phyloP scores from a whole-genome alignment of 2,888 invertebrate species.

The Amorpha juglandis region DNA sequence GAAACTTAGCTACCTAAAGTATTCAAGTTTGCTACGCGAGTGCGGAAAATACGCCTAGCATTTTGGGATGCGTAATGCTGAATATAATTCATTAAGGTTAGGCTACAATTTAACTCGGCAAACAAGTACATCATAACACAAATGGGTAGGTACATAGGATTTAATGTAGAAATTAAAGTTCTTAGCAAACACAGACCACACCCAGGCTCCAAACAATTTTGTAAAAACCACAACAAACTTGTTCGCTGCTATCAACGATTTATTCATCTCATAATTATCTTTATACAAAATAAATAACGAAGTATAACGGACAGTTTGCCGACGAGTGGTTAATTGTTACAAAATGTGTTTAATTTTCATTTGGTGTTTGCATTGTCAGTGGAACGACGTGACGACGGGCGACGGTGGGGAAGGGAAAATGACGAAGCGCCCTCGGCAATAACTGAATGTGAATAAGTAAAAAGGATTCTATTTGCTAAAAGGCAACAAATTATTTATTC shows the following conservation, averaged over 20 bases:
- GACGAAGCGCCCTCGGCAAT: conserved; percentile 14
- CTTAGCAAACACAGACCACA: neutral
- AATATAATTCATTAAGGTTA: too few relatives aligned
- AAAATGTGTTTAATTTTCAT: conserved; percentile 47
- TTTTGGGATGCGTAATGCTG: too few relatives aligned
- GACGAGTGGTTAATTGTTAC: conserved; percentile 46
- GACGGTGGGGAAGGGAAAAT: neutral
- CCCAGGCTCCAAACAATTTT: neutral
- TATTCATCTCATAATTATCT: too few relatives aligned
- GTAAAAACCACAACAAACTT: neutral
- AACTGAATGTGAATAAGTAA: conserved; percentile 19
- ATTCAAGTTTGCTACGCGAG: too few relatives aligned
- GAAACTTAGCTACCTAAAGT: too few relatives aligned
- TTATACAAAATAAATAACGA: conserved; percentile 40
- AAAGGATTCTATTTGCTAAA: conserved; percentile 34
- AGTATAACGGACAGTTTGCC: conserved; percentile 36
- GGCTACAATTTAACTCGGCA: too few relatives aligned
- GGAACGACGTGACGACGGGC: conserved; percentile 22
- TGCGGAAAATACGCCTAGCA: too few relatives aligned
- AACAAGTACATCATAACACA: neutral
- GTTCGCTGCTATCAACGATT: conserved; percentile 2
- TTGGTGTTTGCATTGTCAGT: conserved; percentile 41
- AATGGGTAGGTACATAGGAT: neutral
- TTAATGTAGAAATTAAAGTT: neutral
- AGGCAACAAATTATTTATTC: neutral